phyloP scores from a whole-genome alignment of 2,113 vertebrate species.

The Grus americana region DNA sequence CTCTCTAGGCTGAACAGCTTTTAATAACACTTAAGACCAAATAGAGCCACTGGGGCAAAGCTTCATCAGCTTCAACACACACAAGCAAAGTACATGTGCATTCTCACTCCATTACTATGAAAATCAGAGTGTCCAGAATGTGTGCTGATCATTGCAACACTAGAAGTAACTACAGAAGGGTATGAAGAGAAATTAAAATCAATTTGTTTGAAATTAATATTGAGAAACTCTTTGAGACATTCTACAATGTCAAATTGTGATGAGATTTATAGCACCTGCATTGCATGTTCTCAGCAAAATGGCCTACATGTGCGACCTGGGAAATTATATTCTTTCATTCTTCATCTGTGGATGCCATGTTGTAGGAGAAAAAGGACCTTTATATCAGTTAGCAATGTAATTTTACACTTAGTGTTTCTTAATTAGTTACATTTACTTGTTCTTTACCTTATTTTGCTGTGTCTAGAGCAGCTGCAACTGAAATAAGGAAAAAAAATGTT shows the following conservation, averaged over 20 bases:
- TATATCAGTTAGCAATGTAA: background rate
- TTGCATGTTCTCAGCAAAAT: background rate
- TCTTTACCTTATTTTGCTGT: background rate
- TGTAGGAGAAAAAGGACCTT: background rate
- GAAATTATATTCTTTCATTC: background rate
- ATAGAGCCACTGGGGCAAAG: background rate
- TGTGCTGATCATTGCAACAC: background rate
- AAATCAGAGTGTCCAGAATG: background rate
- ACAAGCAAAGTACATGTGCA: accelerated
- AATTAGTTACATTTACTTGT: background rate
- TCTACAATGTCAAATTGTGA: background rate
- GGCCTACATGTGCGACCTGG: background rate
- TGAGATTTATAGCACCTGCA: background rate
- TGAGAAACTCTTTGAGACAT: background rate
- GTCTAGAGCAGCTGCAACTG: background rate
- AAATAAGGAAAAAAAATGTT: background rate
- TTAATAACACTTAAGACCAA: background rate
- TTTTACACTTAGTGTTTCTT: background rate
- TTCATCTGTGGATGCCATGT: background rate
- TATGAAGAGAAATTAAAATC: background rate
- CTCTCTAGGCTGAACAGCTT: background rate
- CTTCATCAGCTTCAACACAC: background rate
- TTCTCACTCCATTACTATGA: background rate
- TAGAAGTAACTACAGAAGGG: background rate
- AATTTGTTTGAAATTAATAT: background rate